phyloP scores from a whole-genome alignment of 2,888 invertebrate species.

The Gymnoscelis rufifasciata region DNA sequence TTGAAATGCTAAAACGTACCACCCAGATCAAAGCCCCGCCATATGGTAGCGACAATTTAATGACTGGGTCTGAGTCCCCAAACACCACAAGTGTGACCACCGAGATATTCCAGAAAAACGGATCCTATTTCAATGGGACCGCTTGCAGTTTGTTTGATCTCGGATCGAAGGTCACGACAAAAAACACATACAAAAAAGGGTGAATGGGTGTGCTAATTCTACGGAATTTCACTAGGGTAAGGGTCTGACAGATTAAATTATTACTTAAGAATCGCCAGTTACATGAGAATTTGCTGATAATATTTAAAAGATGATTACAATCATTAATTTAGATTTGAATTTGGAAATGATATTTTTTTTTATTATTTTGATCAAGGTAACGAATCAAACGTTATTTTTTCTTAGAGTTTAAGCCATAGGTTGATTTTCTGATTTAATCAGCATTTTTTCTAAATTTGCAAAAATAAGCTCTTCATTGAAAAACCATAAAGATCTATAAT shows the following conservation, averaged over 20 bases:
- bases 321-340: too few relatives aligned
- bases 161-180: conserved; percentile 41
- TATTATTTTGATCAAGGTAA: too few relatives aligned
- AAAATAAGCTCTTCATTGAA: conserved; percentile 45
- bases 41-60: conserved; percentile 26
- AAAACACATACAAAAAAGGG: conserved; percentile 34
- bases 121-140: conserved; percentile 53
- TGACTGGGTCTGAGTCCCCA: conserved; percentile 22
- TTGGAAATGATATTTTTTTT: too few relatives aligned
- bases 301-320: too few relatives aligned
- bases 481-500: conserved; percentile 43
- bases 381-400: too few relatives aligned
- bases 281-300: too few relatives aligned
- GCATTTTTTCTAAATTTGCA: too few relatives aligned
- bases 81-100: conserved; percentile 41
- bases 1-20: conserved; percentile 21
- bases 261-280: too few relatives aligned
- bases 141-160: conserved; percentile 47
- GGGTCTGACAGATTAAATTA: too few relatives aligned
- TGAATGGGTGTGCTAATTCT: conserved; percentile 45
- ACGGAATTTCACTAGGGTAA: conserved; percentile 33
- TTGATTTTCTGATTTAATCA: too few relatives aligned
- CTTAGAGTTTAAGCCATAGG: too few relatives aligned
- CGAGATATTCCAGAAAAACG: conserved; percentile 40
- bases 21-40: conserved; percentile 16